A percentile compares a stretch with the other conserved stretches of the same genome.
Evolutionary conservation across 1,140 invertebrate genomes (phyloP).

Genomic region (Saxidomus purpurata): DNA sequence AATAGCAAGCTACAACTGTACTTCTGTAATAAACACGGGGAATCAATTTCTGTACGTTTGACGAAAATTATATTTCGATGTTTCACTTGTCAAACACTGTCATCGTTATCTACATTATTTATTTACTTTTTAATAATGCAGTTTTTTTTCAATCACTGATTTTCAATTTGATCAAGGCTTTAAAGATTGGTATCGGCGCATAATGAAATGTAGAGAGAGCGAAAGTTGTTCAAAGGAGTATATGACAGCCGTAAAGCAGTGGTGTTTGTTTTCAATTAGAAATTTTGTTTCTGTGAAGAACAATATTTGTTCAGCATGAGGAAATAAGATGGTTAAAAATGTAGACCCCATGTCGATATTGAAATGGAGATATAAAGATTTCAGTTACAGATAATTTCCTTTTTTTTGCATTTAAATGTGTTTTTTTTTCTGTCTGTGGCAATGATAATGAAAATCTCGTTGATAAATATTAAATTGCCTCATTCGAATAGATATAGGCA

Average conservation of each 20-base stretch:
- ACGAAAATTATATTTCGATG: conserved; percentile 6
- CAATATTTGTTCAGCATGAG: not conserved
- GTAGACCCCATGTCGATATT: not conserved
- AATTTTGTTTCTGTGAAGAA: conserved; percentile 13
- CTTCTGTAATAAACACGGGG: not conserved
- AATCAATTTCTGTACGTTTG: conserved; percentile 14
- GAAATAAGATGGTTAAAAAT: not conserved
- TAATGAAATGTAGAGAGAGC: conserved; percentile 18
- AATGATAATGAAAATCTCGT: too few species aligned
- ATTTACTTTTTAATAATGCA: conserved; percentile 48
- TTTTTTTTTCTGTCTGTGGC: not conserved
- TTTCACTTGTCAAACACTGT: conserved; percentile 29
- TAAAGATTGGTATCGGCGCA: conserved; percentile 12
- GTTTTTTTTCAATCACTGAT: conserved; percentile 36
- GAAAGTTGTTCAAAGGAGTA: conserved; percentile 17
- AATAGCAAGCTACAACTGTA: not conserved
- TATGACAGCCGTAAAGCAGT: conserved; percentile 5
- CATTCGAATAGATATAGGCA: too few species aligned
- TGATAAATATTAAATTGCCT: too few species aligned
- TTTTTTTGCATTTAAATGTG: not conserved
- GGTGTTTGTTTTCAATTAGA: conserved; percentile 61
- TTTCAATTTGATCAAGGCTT: conserved; percentile 33
- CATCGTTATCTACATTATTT: conserved; percentile 31
- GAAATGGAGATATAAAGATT: not conserved
- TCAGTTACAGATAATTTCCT: not conserved